phyloP scores from a whole-genome alignment of 64 coral and sea anemone genomes.

The Dendronephthya gigantea region DNA sequence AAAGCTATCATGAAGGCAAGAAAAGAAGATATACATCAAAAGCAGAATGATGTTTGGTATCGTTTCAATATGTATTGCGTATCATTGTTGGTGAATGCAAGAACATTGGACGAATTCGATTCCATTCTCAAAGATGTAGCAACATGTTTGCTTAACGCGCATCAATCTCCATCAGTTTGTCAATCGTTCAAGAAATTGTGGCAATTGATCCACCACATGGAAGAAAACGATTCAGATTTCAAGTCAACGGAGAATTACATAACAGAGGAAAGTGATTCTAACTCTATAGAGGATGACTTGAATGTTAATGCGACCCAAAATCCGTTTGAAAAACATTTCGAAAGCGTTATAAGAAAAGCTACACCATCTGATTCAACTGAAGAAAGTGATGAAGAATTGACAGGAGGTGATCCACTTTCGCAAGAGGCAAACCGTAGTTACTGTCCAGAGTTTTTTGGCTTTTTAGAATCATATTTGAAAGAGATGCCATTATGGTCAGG shows the following conservation, averaged over 20 bases:
- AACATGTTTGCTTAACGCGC: background rate
- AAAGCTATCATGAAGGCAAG: background rate
- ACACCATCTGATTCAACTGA: too few relatives aligned
- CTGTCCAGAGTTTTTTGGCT: background rate
- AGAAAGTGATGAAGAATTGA: background rate
- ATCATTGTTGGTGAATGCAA: too few relatives aligned
- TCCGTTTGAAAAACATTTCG: too few relatives aligned
- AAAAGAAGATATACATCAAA: background rate
- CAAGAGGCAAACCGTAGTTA: background rate
- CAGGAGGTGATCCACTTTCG: too few relatives aligned
- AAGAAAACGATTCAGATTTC: background rate
- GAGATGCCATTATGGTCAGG: background rate
- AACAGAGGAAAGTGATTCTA: too few relatives aligned
- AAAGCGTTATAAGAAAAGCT: too few relatives aligned
- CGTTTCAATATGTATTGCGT: too few relatives aligned
- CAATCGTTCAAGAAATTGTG: background rate
- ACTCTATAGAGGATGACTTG: too few relatives aligned
- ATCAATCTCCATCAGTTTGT: background rate
- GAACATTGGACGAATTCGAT: slow-evolving; percentile 10
- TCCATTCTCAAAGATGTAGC: slow-evolving; percentile 8
- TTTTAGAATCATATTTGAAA: background rate
- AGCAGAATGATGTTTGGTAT: too few relatives aligned
- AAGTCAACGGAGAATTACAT: background rate
- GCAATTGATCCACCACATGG: background rate
- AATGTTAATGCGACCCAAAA: too few relatives aligned